A percentile compares a stretch with the other conserved stretches of the same genome.
phyloP scores from a whole-genome alignment of 2,888 invertebrate species.

The Drosophila paramelanica region DNA sequence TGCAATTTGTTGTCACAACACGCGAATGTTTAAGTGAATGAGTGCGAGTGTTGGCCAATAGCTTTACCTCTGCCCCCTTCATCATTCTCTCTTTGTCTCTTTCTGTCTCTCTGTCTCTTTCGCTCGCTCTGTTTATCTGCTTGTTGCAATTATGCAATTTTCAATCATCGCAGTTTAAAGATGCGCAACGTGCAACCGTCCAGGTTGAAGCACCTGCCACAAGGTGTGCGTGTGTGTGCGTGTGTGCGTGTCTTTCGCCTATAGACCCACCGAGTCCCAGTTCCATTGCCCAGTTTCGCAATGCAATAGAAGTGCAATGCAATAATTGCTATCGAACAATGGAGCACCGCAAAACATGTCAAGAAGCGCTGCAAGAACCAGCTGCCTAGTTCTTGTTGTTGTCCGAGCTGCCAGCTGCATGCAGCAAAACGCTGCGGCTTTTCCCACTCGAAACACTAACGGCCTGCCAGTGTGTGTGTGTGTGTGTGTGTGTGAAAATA shows the following conservation, averaged over 20 bases:
- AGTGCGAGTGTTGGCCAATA: conserved; percentile 8
- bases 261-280: conserved; percentile 35
- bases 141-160: conserved; percentile 77
- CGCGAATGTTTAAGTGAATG: conserved; percentile 50
- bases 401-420: conserved; percentile 22
- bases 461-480: not conserved
- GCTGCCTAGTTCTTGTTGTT: not conserved
- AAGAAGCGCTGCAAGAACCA: conserved; percentile 18
- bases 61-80: not conserved
- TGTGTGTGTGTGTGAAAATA: conserved; percentile 54
- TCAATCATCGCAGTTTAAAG: conserved; percentile 78
- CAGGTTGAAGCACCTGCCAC: conserved; percentile 75
- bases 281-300: conserved; percentile 39
- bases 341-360: conserved; percentile 48
- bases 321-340: conserved; percentile 78
- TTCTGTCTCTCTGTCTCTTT: conserved; percentile 1
- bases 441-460: not conserved
- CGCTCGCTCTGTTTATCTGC: conserved; percentile 30
- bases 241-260: conserved; percentile 34
- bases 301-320: conserved; percentile 75
- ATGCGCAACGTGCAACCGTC: conserved; percentile 71
- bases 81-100: conserved; percentile 1
- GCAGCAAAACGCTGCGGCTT: conserved; percentile 6
- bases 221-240: conserved; percentile 16
- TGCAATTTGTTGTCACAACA: conserved; percentile 78